Base-by-base conservation (phyloP, 2,797 vertebrate genomes). In the Enteromius afrohamiltoni region DNA sequence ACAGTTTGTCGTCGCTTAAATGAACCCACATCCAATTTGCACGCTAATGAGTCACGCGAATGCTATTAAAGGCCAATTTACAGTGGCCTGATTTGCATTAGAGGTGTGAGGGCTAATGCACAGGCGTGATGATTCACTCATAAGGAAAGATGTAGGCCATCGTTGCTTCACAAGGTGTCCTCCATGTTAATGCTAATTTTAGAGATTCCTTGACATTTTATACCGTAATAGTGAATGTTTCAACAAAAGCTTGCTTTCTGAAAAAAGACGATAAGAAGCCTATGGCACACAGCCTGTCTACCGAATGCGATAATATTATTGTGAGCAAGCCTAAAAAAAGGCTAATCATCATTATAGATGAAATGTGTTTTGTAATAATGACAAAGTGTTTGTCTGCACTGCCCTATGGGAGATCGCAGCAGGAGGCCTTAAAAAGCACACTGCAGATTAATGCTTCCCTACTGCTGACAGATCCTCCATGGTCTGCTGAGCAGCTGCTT, bases 271-370 rank as follows among this genome's bases (percentile, higher is more conserved):
- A 75, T 51, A 34, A 58, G 37, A 85, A 83, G 21, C 21, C 3
- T n/a, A 19, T n/a, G 7, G 51, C 40, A 21, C 42, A 31, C 70
- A 42, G 29, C n/a, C 70, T 58, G 8, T 29, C 70, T 75, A 37
- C 34, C n/a, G 31, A 83, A 80, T 2, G 0, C 73, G 67, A 67
- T 67, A 3, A 55, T 69, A 69, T 75, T 34, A 65, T n/a, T 53
- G 71, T 55, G 47, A n/a, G 67, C 2, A 45, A 47, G 68, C 34
- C 7, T 0, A n/a, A 29, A 60, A 68, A 67, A 16, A 53, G 67
- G 47, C 78, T 84, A 89, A 89, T 88, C 60, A 88, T 88, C 87
- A 51, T 73, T 78, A 75, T 31, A 79, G 68, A 55, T 86, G 77
- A 65, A 84, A 84, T 85, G 77, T 85, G 51, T 77, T 79, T 68